A percentile compares a stretch with the other conserved stretches of the same genome.
These are phyloP conservation scores for Hydropsyche betteni DNA, from an alignment of 2,888 invertebrate species.

Conservation along the genomic window DNA sequence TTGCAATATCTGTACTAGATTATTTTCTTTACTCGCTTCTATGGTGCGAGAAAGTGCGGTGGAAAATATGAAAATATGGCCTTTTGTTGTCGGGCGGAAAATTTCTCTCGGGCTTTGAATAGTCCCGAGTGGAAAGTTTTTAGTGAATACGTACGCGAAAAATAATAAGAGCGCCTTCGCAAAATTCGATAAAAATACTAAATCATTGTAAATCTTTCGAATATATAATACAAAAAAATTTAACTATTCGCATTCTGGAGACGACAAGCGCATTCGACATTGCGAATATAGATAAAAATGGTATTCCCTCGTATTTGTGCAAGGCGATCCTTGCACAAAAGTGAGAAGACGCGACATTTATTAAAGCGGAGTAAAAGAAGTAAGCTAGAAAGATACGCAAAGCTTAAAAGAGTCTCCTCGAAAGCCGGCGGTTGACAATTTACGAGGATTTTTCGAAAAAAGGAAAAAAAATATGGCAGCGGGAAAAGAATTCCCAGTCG, in stretches of 20 bases:
- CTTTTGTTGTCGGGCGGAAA: conserved; percentile 23
- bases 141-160: conserved; percentile 13
- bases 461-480: background rate
- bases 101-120: conserved; percentile 12
- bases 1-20: conserved; percentile 4
- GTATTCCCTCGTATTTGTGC: too few species aligned
- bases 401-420: background rate
- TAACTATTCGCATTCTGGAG: too few species aligned
- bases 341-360: too few species aligned
- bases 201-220: too few species aligned
- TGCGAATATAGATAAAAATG: too few species aligned
- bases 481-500: conserved; percentile 8
- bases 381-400: too few species aligned
- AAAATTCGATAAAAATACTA: too few species aligned
- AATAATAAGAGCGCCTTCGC: background rate
- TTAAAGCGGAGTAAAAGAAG: too few species aligned
- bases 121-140: background rate
- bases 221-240: too few species aligned
- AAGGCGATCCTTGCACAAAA: too few species aligned
- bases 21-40: background rate
- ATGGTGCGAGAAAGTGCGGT: background rate
- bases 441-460: conserved; percentile 18
- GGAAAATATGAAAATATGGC: conserved; percentile 15
- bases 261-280: too few species aligned
- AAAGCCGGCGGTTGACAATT: conserved; percentile 27